Conservation (phyloP, 2,113 vertebrate genomes). For the Coryphaenoides rupestris region DNA sequence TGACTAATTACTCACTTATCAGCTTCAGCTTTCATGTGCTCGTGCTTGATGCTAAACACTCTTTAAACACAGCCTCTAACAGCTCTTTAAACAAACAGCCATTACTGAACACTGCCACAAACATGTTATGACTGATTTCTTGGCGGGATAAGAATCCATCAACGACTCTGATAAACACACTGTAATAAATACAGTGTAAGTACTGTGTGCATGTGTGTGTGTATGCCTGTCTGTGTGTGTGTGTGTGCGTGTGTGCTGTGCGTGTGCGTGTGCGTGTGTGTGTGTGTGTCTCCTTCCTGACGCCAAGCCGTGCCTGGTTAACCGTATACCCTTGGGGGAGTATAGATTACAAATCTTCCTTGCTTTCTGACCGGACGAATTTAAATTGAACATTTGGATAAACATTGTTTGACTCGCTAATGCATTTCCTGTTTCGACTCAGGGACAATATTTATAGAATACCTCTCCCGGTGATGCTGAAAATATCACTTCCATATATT, state of each 20-base stretch:
- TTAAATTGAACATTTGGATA: conserved; percentile 7
- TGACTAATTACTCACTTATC: neutral
- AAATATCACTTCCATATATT: too few species aligned
- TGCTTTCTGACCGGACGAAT: too few species aligned
- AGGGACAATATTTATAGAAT: neutral
- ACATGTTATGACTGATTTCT: too few species aligned
- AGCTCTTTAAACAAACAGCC: too few species aligned
- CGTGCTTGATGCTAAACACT: neutral
- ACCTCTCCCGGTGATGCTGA: too few species aligned
- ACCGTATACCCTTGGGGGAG: conserved; percentile 19
- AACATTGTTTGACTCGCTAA: conserved; percentile 48
- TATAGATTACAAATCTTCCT: neutral
- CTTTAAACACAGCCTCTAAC: neutral
- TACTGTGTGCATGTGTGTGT: neutral
- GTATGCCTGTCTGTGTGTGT: too few species aligned
- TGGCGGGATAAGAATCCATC: too few species aligned
- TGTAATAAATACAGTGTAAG: too few species aligned
- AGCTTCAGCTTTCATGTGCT: neutral
- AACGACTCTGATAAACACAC: neutral
- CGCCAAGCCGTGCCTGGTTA: conserved; percentile 3
- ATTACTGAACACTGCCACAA: too few species aligned
- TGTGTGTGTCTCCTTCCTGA: conserved; percentile 11
- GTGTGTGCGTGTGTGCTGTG: too few species aligned
- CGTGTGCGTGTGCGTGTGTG: too few species aligned
- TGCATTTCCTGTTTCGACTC: conserved; percentile 17